Base-by-base conservation (phyloP, 2,888 invertebrate species). In the Furcula furcula region DNA sequence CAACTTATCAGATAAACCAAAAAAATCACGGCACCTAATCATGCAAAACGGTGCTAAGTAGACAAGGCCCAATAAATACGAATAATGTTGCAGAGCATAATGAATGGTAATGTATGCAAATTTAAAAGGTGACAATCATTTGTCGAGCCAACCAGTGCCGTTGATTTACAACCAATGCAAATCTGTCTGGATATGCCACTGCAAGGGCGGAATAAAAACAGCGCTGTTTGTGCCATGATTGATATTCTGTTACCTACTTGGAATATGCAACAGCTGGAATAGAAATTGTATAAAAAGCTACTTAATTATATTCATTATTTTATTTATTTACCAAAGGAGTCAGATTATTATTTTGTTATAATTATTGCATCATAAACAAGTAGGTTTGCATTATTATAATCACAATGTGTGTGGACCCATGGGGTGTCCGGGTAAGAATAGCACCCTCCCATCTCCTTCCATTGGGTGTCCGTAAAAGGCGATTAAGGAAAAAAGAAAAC, bases 51-150 rank as follows among this genome's bases (percentile, higher is more conserved):
- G 50, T 57, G 61, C 53, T 70, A 73, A 76, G 73, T 72, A 76
- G 68, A 63, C 66, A 61, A 49, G 46, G 50, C 40, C 53, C 46
- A 62, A 57, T 61, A 65, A 63, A 72, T 70, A n/a, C n/a, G 69
- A 72, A 68, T 68, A 71, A 52, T 11, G 16, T 16, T 28, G 7
- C 11, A 11, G n/a, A 18, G 10, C 50, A 48, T 56, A 57, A 52
- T 53, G 56, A 56, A 82, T 76, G 76, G 57, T 77, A 85, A 87
- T 81, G 64, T n/a, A 86, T 85, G 86, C 77, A 85, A 86, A 86
- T 85, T 79, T 83, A 83, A 79, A 81, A 80, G 80, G 83, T 82
- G 86, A 85, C 84, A 84, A 84, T 81, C 77, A 80, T 74, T 73
- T 73, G 78, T 72, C 71, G 72, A 78, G 63, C 81, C 82, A 81